Conservation (phyloP, 2,113 vertebrate genomes). For the Sula dactylatra region DNA sequence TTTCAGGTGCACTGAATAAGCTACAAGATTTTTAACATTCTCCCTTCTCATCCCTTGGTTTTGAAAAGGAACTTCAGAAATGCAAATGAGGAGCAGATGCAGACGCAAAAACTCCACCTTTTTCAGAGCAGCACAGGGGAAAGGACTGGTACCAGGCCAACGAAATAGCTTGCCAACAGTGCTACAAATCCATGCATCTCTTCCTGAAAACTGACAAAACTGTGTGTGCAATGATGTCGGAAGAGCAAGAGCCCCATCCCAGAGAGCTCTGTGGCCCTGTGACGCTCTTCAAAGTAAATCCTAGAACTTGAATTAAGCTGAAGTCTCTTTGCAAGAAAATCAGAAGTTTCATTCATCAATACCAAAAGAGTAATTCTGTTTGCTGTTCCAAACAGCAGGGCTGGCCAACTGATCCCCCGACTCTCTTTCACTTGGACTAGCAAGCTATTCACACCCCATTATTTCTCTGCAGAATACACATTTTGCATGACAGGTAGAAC, state of each 20-base stretch:
- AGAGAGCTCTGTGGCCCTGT: background rate
- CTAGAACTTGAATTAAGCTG: background rate
- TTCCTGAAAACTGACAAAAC: background rate
- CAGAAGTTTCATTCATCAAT: background rate
- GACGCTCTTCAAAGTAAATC: background rate
- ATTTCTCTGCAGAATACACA: background rate
- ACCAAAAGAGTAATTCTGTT: background rate
- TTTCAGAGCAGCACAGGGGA: background rate
- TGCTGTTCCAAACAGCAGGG: background rate
- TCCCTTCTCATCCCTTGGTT: background rate
- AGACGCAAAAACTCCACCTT: background rate
- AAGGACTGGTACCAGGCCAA: background rate
- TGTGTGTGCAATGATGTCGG: background rate
- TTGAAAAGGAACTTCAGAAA: slow-evolving; percentile 31
- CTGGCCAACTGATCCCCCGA: background rate
- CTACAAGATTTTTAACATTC: background rate
- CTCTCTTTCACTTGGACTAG: background rate
- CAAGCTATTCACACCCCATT: background rate
- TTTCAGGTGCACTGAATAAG: background rate
- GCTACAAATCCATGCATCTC: background rate
- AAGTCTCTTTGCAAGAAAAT: background rate
- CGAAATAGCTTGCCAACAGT: background rate
- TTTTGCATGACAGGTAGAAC: background rate
- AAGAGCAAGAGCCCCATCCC: background rate
- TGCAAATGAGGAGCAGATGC: background rate